Evolutionary conservation across 2,797 vertebrate species (phyloP).

Genomic region (Rhodeus uyekii): DNA sequence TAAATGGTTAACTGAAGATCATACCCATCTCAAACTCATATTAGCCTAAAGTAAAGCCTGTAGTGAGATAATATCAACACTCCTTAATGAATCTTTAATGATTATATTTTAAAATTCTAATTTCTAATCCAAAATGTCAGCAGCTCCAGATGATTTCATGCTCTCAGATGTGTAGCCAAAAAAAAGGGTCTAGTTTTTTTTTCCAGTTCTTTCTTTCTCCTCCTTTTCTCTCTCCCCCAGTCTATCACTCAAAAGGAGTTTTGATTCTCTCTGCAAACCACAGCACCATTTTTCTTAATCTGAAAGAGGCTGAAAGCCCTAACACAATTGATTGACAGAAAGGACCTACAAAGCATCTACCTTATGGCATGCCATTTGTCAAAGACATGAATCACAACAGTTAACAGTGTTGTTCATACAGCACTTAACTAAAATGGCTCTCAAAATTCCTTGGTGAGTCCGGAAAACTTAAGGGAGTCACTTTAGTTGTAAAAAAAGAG

Average conservation of each 20-base stretch:
- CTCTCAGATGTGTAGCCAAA: slow-evolving; percentile 19
- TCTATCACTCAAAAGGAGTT: neutral
- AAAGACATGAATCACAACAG: neutral
- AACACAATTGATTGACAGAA: neutral
- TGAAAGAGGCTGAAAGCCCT: neutral
- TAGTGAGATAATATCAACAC: neutral
- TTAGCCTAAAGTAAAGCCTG: neutral
- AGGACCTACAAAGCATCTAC: neutral
- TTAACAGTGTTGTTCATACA: neutral
- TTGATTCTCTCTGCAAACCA: neutral
- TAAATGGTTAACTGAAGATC: neutral
- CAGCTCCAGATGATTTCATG: slow-evolving; percentile 3
- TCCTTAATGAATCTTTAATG: neutral
- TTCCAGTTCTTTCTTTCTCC: neutral
- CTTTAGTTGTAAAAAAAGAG: slow-evolving; percentile 5
- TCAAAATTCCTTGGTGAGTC: neutral
- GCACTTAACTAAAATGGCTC: neutral
- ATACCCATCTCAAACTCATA: neutral
- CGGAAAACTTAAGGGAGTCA: neutral
- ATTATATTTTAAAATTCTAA: neutral
- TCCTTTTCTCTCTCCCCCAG: neutral
- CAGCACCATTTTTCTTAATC: neutral
- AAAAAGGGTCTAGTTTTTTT: neutral
- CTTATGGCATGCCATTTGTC: neutral
- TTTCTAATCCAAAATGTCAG: neutral